These are phyloP conservation scores for Cephus rjabovi DNA, from an alignment of 2,888 invertebrate genomes.

Conservation along the genomic window DNA sequence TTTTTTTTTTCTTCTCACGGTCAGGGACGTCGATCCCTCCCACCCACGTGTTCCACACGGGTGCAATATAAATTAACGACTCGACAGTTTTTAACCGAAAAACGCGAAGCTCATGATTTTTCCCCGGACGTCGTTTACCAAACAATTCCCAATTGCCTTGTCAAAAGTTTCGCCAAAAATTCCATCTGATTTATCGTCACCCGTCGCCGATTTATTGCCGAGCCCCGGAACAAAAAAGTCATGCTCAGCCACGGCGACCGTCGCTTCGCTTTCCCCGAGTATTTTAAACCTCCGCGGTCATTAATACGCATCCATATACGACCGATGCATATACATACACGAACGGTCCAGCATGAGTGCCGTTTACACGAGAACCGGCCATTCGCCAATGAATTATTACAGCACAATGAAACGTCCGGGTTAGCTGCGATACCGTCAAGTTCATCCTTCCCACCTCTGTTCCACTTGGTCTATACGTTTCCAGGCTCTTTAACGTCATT, in stretches of 20 bases:
- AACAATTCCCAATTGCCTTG: slow-evolving; percentile 63
- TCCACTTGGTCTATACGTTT: no score
- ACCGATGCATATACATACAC: neutral
- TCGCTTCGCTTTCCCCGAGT: slow-evolving; percentile 22
- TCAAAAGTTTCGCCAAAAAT: slow-evolving; percentile 62
- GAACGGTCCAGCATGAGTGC: neutral
- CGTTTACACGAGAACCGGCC: neutral
- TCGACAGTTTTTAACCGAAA: slow-evolving; percentile 25
- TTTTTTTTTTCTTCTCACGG: neutral
- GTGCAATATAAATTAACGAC: slow-evolving; percentile 3
- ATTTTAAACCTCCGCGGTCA: slow-evolving; percentile 51
- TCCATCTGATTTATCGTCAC: slow-evolving; percentile 54
- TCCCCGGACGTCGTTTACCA: slow-evolving; percentile 52
- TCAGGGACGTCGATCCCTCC: neutral
- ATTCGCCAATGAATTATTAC: slow-evolving; percentile 2
- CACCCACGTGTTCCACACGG: neutral
- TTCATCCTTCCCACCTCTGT: no score
- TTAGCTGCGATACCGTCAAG: no score
- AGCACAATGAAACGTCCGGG: neutral
- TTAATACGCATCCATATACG: slow-evolving; percentile 45
- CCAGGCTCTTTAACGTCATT: no score
- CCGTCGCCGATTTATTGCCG: slow-evolving; percentile 44
- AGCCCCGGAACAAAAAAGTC: slow-evolving; percentile 11
- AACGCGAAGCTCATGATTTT: slow-evolving; percentile 49
- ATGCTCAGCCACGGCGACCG: neutral